Conservation (phyloP, 2,797 vertebrate genomes). For the Kryptopterus vitreolus region DNA sequence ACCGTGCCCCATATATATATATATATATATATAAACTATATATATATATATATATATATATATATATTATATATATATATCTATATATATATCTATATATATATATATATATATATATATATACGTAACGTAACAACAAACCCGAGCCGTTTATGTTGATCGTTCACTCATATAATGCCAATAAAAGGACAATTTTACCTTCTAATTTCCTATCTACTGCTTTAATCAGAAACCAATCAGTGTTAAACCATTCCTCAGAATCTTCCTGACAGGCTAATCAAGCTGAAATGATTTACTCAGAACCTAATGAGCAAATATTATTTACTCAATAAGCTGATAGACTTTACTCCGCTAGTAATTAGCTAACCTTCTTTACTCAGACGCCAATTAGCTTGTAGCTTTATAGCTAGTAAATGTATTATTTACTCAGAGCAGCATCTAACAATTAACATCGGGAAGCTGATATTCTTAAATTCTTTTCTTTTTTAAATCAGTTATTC, state of each 20-base stretch:
- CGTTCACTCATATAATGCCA: background rate
- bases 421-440: background rate
- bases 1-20: too few relatives aligned
- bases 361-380: background rate
- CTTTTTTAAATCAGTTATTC: too few relatives aligned
- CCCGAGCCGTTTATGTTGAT: too few relatives aligned
- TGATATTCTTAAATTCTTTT: too few relatives aligned
- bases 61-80: too few relatives aligned
- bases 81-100: too few relatives aligned
- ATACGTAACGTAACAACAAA: slow-evolving; percentile 1
- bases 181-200: background rate
- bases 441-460: too few relatives aligned
- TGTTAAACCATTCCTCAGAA: background rate
- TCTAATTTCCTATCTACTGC: background rate
- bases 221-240: background rate
- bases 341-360: background rate
- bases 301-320: background rate
- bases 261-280: background rate
- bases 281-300: background rate
- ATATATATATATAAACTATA: too few relatives aligned
- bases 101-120: too few relatives aligned
- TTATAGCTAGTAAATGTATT: background rate
- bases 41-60: too few relatives aligned
- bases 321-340: background rate
- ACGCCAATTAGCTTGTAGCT: background rate